Percentiles rank a stretch among this genome's conserved stretches.
phyloP scores from a whole-genome alignment of 1,140 invertebrate genomes.

The Meloidogyne exigua region DNA sequence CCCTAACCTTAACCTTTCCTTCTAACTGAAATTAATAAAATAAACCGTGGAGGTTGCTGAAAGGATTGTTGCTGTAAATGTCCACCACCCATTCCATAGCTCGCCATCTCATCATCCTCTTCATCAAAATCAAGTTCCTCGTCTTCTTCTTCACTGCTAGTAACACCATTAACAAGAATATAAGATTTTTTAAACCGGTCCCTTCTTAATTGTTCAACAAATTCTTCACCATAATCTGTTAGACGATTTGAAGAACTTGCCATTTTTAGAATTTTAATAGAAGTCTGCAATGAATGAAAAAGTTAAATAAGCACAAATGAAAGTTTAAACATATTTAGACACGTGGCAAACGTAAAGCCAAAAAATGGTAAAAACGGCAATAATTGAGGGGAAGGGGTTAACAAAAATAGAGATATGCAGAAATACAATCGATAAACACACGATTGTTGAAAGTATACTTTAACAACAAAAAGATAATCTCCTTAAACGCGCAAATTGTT shows the following conservation, averaged over 20 bases:
- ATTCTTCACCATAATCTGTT: constrained; percentile 24
- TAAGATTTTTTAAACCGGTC: constrained; percentile 22
- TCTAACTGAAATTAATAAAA: neutral
- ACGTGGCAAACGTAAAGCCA: neutral
- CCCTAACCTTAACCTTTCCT: too few relatives aligned
- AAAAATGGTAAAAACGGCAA: neutral
- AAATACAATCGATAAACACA: too few relatives aligned
- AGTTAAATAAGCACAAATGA: neutral
- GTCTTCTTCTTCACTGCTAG: constrained; percentile 17
- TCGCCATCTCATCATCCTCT: constrained; percentile 24
- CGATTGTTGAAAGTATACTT: too few relatives aligned
- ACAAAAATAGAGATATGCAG: too few relatives aligned
- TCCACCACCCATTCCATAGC: neutral
- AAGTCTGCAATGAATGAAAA: neutral
- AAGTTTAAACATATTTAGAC: constrained; percentile 9
- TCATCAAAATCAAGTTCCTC: constrained; percentile 23
- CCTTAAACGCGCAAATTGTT: too few relatives aligned
- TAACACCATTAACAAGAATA: constrained; percentile 19
- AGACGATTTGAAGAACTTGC: constrained; percentile 2
- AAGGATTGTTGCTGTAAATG: neutral
- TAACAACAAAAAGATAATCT: too few relatives aligned
- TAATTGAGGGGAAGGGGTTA: too few relatives aligned
- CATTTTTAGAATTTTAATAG: constrained; percentile 6
- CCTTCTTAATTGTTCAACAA: constrained; percentile 13
- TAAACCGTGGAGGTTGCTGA: neutral